phyloP scores from a whole-genome alignment of 2,113 vertebrate genomes.

The Leptocoma aspasia region DNA sequence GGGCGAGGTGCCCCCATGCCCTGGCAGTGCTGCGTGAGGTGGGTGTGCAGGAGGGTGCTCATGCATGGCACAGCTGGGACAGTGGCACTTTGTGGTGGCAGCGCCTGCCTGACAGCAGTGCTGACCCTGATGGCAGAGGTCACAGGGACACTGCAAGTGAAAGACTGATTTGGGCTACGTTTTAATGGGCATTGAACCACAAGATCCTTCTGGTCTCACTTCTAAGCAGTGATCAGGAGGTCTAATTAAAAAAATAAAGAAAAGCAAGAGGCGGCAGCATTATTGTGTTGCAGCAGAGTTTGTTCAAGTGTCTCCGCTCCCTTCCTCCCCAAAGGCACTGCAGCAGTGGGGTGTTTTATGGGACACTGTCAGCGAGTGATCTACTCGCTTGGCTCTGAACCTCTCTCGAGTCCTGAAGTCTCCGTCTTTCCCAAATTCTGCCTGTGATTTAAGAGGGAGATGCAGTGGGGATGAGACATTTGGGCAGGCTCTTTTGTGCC shows the following conservation, averaged over 20 bases:
- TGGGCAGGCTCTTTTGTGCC: neutral
- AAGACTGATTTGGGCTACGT: neutral
- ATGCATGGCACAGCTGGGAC: fast-evolving
- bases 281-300: neutral
- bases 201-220: neutral
- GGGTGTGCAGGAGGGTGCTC: neutral
- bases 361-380: conserved; percentile 1
- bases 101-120: fast-evolving
- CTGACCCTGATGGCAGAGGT: fast-evolving
- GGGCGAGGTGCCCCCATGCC: neutral
- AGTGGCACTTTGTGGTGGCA: neutral
- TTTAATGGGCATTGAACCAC: neutral
- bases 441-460: neutral
- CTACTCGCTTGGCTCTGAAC: neutral
- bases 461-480: neutral
- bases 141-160: neutral
- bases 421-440: neutral
- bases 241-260: neutral
- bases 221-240: neutral
- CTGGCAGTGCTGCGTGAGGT: neutral
- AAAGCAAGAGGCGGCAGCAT: neutral
- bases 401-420: neutral
- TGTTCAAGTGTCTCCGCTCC: neutral
- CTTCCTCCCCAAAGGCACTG: neutral
- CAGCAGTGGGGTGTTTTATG: neutral